Evolutionary conservation across 2,888 invertebrate genomes (phyloP).

Genomic region (Julus scanicus): DNA sequence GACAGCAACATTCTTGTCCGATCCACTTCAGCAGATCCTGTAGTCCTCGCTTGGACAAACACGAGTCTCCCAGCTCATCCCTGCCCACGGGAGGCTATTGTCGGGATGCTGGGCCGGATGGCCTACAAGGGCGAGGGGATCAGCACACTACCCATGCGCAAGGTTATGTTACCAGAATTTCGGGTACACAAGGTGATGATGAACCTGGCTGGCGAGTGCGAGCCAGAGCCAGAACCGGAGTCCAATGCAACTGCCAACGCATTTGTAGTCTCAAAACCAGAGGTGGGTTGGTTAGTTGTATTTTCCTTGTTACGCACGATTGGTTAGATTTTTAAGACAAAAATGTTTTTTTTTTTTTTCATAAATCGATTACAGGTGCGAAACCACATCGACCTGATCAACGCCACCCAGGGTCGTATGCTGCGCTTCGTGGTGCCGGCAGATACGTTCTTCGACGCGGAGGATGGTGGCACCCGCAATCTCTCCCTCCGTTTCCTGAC

Average conservation of each 20-base stretch:
- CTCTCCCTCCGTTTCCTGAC: slow-evolving; percentile 80
- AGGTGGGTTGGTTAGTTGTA: neutral
- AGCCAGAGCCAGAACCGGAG: slow-evolving; percentile 50
- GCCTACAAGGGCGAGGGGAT: slow-evolving; percentile 68
- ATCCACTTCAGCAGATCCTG: slow-evolving; percentile 70
- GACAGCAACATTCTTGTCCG: slow-evolving; percentile 78
- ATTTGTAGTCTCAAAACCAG: neutral
- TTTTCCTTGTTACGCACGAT: neutral
- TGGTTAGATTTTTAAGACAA: slow-evolving; percentile 55
- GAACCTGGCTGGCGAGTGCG: slow-evolving; percentile 74
- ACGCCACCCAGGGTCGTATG: slow-evolving; percentile 83
- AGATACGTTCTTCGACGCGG: slow-evolving; percentile 91
- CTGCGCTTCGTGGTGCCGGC: slow-evolving; percentile 84
- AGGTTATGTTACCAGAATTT: slow-evolving; percentile 76
- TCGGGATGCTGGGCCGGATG: slow-evolving; percentile 58
- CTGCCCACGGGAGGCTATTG: slow-evolving; percentile 81
- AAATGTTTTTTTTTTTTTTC: slow-evolving; percentile 62
- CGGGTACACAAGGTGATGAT: slow-evolving; percentile 75
- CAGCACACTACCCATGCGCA: slow-evolving; percentile 72
- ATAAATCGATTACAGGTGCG: slow-evolving; percentile 78
- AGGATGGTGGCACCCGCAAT: slow-evolving; percentile 80
- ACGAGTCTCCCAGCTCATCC: slow-evolving; percentile 81
- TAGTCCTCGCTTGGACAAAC: slow-evolving; percentile 85
- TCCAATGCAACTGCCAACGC: neutral
- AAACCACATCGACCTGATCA: slow-evolving; percentile 86